Percentiles rank a stretch among this genome's conserved stretches.
phyloP scores from a whole-genome alignment of 2,888 invertebrate species.

The Tribolium freemani region DNA sequence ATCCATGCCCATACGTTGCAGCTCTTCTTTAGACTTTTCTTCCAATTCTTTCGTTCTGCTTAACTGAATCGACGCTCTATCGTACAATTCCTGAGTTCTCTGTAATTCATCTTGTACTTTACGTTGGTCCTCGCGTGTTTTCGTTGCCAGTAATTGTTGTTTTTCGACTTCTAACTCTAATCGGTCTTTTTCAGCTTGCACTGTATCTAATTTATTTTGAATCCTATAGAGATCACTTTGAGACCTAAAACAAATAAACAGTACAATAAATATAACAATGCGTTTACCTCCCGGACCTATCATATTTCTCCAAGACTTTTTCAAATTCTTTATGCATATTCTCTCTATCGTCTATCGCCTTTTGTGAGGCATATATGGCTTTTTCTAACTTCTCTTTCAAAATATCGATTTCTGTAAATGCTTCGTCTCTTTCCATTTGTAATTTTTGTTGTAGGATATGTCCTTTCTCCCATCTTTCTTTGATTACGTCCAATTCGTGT shows the following conservation, averaged over 20 bases:
- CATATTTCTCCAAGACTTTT: slow-evolving; percentile 92
- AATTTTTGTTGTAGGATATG: slow-evolving; percentile 87
- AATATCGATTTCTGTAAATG: slow-evolving; percentile 86
- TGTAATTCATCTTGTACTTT: slow-evolving; percentile 90
- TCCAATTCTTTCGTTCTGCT: slow-evolving; percentile 90
- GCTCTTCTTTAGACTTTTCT: slow-evolving; percentile 90
- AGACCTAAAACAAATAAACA: slow-evolving; percentile 72
- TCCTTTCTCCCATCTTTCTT: slow-evolving; percentile 91
- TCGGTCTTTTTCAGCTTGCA: slow-evolving; percentile 90
- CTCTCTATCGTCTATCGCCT: slow-evolving; percentile 90
- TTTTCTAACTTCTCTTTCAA: slow-evolving; percentile 93
- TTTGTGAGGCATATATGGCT: slow-evolving; percentile 84
- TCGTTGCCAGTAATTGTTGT: slow-evolving; percentile 82
- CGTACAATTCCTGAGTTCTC: slow-evolving; percentile 90
- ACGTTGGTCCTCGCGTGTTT: slow-evolving; percentile 87
- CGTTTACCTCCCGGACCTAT: slow-evolving; percentile 74
- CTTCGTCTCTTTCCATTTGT: slow-evolving; percentile 89
- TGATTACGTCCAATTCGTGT: slow-evolving; percentile 87
- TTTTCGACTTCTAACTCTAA: slow-evolving; percentile 89
- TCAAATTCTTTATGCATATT: slow-evolving; percentile 91
- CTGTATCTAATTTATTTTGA: slow-evolving; percentile 89
- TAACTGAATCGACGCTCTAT: slow-evolving; percentile 87
- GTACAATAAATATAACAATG: neutral
- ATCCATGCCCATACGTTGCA: slow-evolving; percentile 83
- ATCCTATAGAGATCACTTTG: slow-evolving; percentile 91